Base-by-base conservation (phyloP, 2,888 invertebrate genomes). In the Drosophila pseudotakahashii region DNA sequence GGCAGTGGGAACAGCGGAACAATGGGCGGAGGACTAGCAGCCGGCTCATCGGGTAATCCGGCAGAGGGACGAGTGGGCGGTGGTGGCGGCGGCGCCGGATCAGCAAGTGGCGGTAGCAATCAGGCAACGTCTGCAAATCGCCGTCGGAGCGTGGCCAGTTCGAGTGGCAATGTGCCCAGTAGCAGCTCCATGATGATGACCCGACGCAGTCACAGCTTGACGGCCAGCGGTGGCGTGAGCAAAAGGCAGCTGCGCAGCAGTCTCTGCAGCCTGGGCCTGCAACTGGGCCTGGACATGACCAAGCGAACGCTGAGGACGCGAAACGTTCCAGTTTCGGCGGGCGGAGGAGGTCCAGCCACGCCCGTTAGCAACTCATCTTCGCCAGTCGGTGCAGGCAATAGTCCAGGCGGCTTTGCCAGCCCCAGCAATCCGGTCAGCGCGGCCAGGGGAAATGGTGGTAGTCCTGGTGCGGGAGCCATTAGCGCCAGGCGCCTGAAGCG, bases 291-390 rank as follows among this genome's bases (percentile, higher is more conserved):
- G 47, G 91, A 91, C 54, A 81, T 90, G 60, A 89, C 84, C 6
- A 91, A 91, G 68, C 83, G 92, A 7, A 91, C 90, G 30, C 70
- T 92, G 16, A 81, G 92, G 52, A 91, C 91, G 0, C 82, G 91
- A 6, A 91, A 91, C 51, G 70, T 61, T 1, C 64, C 80, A 1
- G 39, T 57, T 11, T 64, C 48, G 6, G n/a, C 23, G 3, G 53
- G 30, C 3, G 32, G 42, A 0, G 23, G 30, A n/a, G 32, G 11
- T 5, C 11, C 34, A 5, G 23, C 14, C 32, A 10, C 30, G 1
- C 23, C 63, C 3, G 13, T 23, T 13, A 4, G 19, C 3, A 34
- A 19, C 34, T 14, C 48, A 2, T 19, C 48, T 1, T n/a, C 34
- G 4, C n/a, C 50, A 3, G 42, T 14, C 1, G 19, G 13, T 30